Evolutionary conservation across 2,888 invertebrate species (phyloP).

Genomic region (Lamellibrachia satsuma): DNA sequence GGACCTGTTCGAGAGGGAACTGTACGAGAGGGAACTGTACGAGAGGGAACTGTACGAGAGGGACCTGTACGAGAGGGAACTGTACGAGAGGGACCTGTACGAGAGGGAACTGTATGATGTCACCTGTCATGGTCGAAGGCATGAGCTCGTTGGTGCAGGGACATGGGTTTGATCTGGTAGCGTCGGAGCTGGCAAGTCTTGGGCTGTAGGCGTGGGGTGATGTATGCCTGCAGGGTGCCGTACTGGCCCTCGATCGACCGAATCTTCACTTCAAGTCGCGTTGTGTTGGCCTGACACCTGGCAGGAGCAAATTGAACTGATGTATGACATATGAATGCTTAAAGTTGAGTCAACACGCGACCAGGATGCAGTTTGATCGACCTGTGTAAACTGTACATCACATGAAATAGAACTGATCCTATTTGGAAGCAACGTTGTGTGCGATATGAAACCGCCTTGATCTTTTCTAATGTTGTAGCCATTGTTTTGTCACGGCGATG

Average conservation of each 20-base stretch:
- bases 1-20: too few species aligned
- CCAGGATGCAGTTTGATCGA: background rate
- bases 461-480: too few species aligned
- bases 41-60: too few species aligned
- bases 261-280: slow-evolving; percentile 85
- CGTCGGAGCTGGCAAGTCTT: slow-evolving; percentile 78
- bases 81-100: too few species aligned
- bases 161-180: slow-evolving; percentile 80
- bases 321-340: background rate
- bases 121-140: slow-evolving; percentile 72
- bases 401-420: too few species aligned
- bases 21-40: too few species aligned
- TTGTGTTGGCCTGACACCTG: slow-evolving; percentile 90
- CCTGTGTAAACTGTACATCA: too few species aligned
- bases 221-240: slow-evolving; percentile 78
- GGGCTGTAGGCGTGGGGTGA: slow-evolving; percentile 82
- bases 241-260: slow-evolving; percentile 82
- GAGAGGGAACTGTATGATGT: background rate
- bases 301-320: background rate
- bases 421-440: too few species aligned
- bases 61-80: too few species aligned
- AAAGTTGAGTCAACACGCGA: background rate
- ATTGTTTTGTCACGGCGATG: too few species aligned
- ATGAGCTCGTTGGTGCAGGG: slow-evolving; percentile 79
- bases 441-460: too few species aligned